These are phyloP conservation scores for Hypsopygia costalis DNA, from an alignment of 2,888 invertebrate genomes.

Conservation along the genomic window DNA sequence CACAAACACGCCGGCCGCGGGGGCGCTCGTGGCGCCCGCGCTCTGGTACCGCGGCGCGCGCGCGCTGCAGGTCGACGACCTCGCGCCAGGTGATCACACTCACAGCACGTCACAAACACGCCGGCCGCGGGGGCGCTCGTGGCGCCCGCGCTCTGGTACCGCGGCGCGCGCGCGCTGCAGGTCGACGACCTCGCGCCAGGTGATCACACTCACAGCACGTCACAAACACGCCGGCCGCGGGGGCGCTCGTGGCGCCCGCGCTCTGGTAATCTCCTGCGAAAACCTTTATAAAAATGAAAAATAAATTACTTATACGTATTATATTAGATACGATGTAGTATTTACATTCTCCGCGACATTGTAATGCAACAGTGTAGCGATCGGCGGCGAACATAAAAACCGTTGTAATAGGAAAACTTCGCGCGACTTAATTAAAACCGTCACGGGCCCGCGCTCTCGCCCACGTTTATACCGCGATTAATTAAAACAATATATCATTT, in stretches of 20 bases:
- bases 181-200: slow-evolving; percentile 80
- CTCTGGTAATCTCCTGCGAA: slow-evolving; percentile 43
- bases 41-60: slow-evolving; percentile 51
- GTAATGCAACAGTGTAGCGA: no score
- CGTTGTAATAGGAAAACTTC: slow-evolving; percentile 17
- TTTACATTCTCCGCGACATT: no score
- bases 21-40: slow-evolving; percentile 26
- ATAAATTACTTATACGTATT: no score
- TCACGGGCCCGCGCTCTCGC: slow-evolving; percentile 3
- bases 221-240: slow-evolving; percentile 14
- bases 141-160: slow-evolving; percentile 46
- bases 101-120: slow-evolving; percentile 1
- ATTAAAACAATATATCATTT: slow-evolving; percentile 50
- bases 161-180: slow-evolving; percentile 38
- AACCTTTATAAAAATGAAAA: no score
- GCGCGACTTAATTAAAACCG: slow-evolving; percentile 26
- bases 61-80: slow-evolving; percentile 60
- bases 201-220: slow-evolving; percentile 34
- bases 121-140: slow-evolving; percentile 20
- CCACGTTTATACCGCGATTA: slow-evolving; percentile 36
- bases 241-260: slow-evolving; percentile 26
- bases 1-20: slow-evolving; percentile 16
- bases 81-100: slow-evolving; percentile 75
- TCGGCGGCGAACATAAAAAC: slow-evolving; percentile 2
- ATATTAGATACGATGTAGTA: no score